Evolutionary conservation across 2,888 invertebrate species (phyloP).

Genomic region (Onthophagus sagittarius): DNA sequence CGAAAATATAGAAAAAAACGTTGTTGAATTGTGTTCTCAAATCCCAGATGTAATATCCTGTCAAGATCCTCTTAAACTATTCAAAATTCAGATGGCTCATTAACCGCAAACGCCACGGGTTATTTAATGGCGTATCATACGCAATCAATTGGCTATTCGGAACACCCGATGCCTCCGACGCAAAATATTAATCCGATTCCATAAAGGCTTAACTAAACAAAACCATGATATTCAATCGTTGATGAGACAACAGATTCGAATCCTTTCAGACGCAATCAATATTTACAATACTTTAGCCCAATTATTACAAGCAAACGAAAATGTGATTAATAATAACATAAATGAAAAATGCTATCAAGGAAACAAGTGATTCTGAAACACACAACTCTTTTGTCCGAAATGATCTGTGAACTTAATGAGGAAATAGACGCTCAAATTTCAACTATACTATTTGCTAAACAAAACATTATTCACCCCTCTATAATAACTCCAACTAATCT

Average conservation of each 20-base stretch:
- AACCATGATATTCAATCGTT: slow-evolving; percentile 1
- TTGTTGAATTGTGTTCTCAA: too few relatives aligned
- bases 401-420: too few relatives aligned
- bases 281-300: slow-evolving; percentile 13
- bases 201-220: slow-evolving; percentile 6
- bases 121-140: slow-evolving; percentile 16
- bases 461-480: too few relatives aligned
- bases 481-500: too few relatives aligned
- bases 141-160: slow-evolving; percentile 23
- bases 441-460: too few relatives aligned
- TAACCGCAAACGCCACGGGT: slow-evolving; percentile 14
- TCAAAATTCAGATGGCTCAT: too few relatives aligned
- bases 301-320: not conserved
- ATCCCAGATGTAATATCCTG: too few relatives aligned
- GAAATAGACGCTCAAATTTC: too few relatives aligned
- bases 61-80: too few relatives aligned
- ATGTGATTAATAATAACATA: slow-evolving; percentile 7
- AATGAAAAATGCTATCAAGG: not conserved
- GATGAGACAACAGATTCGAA: slow-evolving; percentile 13
- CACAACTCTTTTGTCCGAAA: too few relatives aligned
- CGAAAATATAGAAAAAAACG: too few relatives aligned
- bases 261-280: slow-evolving; percentile 7
- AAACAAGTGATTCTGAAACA: not conserved
- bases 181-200: slow-evolving; percentile 8
- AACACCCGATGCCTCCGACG: slow-evolving; percentile 14